A percentile compares a stretch with the other conserved stretches of the same genome.
These are phyloP conservation scores for Asarcornis scutulata DNA, from an alignment of 2,113 vertebrate species.

Conservation along the genomic window DNA sequence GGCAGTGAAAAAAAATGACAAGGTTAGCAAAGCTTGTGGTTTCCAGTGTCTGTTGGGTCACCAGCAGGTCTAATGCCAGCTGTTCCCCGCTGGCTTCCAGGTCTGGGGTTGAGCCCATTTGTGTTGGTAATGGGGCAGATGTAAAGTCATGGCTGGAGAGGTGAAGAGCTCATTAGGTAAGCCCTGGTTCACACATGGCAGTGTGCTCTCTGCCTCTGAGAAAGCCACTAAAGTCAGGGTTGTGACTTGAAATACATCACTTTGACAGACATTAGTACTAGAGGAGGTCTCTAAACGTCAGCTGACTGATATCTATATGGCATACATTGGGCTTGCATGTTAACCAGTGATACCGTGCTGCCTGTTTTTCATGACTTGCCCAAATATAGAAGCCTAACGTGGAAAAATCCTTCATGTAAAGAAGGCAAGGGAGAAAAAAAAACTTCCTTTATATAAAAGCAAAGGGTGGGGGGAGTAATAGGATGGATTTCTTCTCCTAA, in stretches of 20 bases:
- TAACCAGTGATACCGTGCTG: not conserved
- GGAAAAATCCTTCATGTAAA: not conserved
- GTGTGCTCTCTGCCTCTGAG: not conserved
- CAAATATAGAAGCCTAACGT: not conserved
- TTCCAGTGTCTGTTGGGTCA: not conserved
- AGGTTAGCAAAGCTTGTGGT: not conserved
- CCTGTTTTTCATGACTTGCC: not conserved
- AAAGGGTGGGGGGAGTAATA: not conserved
- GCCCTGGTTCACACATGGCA: not conserved
- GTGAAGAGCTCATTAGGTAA: not conserved
- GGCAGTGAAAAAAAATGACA: not conserved
- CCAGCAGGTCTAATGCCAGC: not conserved
- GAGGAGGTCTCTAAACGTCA: not conserved
- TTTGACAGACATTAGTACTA: not conserved
- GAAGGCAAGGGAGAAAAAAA: not conserved
- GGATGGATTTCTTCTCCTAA: not conserved
- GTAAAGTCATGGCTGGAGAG: not conserved
- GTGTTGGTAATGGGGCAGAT: rapidly evolving
- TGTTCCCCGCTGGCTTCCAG: not conserved
- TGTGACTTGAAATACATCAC: not conserved
- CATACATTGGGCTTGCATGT: not conserved
- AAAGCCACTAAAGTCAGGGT: not conserved
- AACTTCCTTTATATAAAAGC: not conserved
- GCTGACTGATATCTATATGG: not conserved
- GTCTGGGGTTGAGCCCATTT: not conserved